A percentile compares a stretch with the other conserved stretches of the same genome.
Conservation (phyloP, 1,140 invertebrate genomes). For the Bathynomus jamesi region DNA sequence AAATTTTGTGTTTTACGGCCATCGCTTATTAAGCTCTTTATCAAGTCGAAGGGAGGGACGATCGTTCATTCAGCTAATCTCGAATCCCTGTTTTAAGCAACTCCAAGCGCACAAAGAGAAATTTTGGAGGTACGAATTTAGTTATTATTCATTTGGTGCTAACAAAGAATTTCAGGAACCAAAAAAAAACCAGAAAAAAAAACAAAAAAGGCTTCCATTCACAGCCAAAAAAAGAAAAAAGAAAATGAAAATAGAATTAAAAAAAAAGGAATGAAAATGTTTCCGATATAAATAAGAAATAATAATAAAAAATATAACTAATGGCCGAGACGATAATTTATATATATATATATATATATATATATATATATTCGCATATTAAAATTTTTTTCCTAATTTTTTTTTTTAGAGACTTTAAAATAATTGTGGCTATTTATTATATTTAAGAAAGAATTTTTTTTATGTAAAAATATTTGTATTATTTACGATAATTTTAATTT, state of each 20-base stretch:
- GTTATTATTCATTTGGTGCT: neutral
- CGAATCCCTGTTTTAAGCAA: neutral
- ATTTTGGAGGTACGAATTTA: neutral
- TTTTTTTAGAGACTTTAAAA: too few relatives aligned
- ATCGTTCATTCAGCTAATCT: neutral
- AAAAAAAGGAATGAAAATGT: too few relatives aligned
- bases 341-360: neutral
- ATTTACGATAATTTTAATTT: too few relatives aligned
- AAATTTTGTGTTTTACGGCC: neutral
- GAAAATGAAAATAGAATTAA: too few relatives aligned
- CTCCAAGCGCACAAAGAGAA: neutral
- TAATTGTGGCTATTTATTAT: too few relatives aligned
- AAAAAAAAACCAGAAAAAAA: too few relatives aligned
- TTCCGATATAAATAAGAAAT: too few relatives aligned
- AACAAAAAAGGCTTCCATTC: too few relatives aligned
- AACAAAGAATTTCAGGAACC: neutral
- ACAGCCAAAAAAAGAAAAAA: too few relatives aligned
- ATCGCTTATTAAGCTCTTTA: neutral
- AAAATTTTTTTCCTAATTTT: too few relatives aligned
- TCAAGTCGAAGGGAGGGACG: neutral
- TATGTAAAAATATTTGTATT: too few relatives aligned
- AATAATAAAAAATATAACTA: neutral
- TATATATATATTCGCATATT: neutral
- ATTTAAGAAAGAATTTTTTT: too few relatives aligned
- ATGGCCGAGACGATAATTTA: neutral